Conservation (phyloP, 1,140 invertebrate species). For the Melitaea cinxia region DNA sequence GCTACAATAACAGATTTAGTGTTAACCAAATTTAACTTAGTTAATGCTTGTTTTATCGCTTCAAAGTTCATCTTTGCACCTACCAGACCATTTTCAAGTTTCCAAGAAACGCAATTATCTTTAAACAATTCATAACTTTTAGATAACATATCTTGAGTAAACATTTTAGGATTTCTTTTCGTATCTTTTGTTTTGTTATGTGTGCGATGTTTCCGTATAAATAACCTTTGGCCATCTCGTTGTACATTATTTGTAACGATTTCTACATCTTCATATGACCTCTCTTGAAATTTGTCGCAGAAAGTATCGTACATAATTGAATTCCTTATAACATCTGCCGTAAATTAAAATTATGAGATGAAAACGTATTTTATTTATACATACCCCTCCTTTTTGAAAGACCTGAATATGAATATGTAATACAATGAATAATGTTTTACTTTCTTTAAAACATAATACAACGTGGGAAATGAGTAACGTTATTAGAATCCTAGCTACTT, state of each 20-base stretch:
- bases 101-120: not conserved
- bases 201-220: not conserved
- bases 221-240: not conserved
- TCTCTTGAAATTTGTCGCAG: constrained; percentile 22
- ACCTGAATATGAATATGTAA: constrained; percentile 44
- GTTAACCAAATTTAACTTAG: not conserved
- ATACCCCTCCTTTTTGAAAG: constrained; percentile 54
- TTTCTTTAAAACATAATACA: not conserved
- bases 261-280: constrained; percentile 2
- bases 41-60: not conserved
- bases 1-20: not conserved
- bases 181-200: not conserved
- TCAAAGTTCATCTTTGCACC: not conserved
- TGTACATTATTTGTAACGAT: not conserved
- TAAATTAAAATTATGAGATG: constrained; percentile 1
- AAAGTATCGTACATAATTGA: constrained; percentile 33
- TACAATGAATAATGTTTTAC: not conserved
- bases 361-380: constrained; percentile 11
- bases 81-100: not conserved
- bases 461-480: not conserved
- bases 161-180: not conserved
- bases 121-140: not conserved
- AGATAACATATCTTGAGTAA: not conserved
- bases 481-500: too few relatives aligned
- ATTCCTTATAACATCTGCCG: constrained; percentile 45